Conservation (phyloP, 2,888 invertebrate species). For the Heliconius sara region DNA sequence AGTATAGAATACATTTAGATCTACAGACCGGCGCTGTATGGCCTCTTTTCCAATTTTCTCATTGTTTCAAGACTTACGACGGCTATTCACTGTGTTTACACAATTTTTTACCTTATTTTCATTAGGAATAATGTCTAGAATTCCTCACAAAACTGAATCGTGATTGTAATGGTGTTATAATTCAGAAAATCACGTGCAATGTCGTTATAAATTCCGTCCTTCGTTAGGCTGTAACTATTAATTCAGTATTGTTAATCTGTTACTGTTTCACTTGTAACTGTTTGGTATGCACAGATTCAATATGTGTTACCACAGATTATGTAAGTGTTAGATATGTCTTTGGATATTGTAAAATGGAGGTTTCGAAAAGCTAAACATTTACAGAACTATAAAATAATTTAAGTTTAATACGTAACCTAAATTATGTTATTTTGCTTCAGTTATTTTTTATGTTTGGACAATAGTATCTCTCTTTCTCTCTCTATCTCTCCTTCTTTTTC, state of each 20-base stretch:
- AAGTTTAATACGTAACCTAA: background rate
- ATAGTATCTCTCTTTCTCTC: no score
- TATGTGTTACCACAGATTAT: background rate
- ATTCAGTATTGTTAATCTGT: conserved; percentile 12
- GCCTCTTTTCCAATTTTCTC: conserved; percentile 47
- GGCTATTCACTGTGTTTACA: background rate
- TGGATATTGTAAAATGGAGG: background rate
- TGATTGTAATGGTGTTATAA: background rate
- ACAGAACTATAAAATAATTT: background rate
- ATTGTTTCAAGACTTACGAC: conserved; percentile 45
- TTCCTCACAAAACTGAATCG: background rate
- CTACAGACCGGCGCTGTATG: conserved; percentile 25
- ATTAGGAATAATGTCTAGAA: background rate
- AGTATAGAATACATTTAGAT: conserved; percentile 13
- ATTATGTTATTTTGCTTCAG: no score
- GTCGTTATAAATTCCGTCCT: conserved; percentile 7
- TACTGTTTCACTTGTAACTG: background rate
- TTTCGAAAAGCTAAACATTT: background rate
- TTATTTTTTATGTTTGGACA: no score
- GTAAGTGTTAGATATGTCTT: background rate
- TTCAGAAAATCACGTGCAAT: conserved; percentile 20
- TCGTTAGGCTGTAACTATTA: conserved; percentile 12
- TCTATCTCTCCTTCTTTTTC: no score
- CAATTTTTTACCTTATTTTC: conserved; percentile 10
- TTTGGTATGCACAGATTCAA: background rate